Conservation (phyloP, 2,797 vertebrate species). For the Chelidonichthys spinosus region DNA sequence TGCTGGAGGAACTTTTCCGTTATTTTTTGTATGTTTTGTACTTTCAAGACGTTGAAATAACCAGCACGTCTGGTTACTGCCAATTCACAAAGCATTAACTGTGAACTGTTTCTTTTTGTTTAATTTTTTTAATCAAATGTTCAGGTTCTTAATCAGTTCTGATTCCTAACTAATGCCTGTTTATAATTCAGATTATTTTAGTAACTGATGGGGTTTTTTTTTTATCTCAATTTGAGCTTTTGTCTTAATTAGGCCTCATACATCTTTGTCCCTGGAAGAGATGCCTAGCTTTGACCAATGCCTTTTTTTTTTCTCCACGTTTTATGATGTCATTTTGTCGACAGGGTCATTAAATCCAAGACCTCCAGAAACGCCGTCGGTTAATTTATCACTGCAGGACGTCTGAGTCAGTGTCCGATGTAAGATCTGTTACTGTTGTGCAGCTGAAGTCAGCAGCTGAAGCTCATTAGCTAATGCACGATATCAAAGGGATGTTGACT, state of each 20-base stretch:
- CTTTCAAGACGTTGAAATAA: conserved; percentile 41
- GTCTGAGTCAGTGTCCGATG: conserved; percentile 30
- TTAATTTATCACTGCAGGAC: conserved; percentile 51
- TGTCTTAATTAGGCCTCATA: conserved; percentile 35
- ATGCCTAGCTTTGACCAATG: conserved; percentile 65
- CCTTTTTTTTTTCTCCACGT: conserved; percentile 30
- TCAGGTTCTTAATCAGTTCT: conserved; percentile 30
- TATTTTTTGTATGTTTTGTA: conserved; percentile 51
- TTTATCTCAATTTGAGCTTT: conserved; percentile 33
- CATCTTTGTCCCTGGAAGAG: conserved; percentile 23
- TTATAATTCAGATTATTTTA: conserved; percentile 46
- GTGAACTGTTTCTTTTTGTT: background rate
- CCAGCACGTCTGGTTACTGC: conserved; percentile 54
- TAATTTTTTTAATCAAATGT: conserved; percentile 20
- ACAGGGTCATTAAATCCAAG: conserved; percentile 38
- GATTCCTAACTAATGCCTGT: conserved; percentile 44
- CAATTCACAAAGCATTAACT: conserved; percentile 32
- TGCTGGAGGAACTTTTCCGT: conserved; percentile 37
- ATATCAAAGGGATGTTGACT: conserved; percentile 50
- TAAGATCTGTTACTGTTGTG: conserved; percentile 38
- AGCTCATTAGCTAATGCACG: conserved; percentile 68
- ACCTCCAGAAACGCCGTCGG: conserved; percentile 37
- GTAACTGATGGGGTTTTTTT: conserved; percentile 21
- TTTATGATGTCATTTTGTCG: conserved; percentile 32
- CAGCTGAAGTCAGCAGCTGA: conserved; percentile 62